A percentile compares a stretch with the other conserved stretches of the same genome.
Conservation (phyloP, 1,140 invertebrate genomes). For the Trissolcus basalis region DNA sequence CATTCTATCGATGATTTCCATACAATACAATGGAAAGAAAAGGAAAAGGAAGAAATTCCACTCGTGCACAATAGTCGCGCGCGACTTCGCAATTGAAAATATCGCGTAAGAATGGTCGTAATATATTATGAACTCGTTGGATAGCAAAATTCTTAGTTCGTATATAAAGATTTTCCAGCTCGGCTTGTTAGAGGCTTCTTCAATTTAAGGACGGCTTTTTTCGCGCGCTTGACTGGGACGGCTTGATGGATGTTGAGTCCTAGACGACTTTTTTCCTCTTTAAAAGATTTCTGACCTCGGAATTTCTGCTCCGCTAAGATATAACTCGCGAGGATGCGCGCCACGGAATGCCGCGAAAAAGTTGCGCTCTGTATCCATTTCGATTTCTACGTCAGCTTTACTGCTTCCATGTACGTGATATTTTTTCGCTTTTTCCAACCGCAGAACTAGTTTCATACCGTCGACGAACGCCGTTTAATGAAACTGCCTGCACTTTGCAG, state of each 20-base stretch:
- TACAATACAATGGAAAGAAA: slow-evolving; percentile 33
- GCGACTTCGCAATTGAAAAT: slow-evolving; percentile 42
- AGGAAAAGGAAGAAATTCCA: slow-evolving; percentile 35
- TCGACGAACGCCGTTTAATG: slow-evolving; percentile 31
- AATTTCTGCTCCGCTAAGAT: slow-evolving; percentile 38
- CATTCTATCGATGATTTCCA: slow-evolving; percentile 31
- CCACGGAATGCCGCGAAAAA: slow-evolving; percentile 58
- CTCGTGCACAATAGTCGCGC: slow-evolving; percentile 31
- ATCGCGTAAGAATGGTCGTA: slow-evolving; percentile 48
- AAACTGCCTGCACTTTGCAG: slow-evolving; percentile 25
- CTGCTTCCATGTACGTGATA: slow-evolving; percentile 39
- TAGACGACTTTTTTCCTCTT: slow-evolving; percentile 51
- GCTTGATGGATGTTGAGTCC: slow-evolving; percentile 51
- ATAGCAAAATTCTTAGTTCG: slow-evolving; percentile 39
- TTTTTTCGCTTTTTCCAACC: slow-evolving; percentile 48
- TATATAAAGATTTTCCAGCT: slow-evolving; percentile 47
- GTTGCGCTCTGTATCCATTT: slow-evolving; percentile 52
- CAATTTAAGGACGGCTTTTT: slow-evolving; percentile 49
- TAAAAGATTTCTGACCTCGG: slow-evolving; percentile 43
- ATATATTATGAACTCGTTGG: slow-evolving; percentile 44
- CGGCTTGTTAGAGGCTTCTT: slow-evolving; percentile 50
- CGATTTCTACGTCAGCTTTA: slow-evolving; percentile 53
- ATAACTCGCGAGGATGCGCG: slow-evolving; percentile 41
- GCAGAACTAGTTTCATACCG: slow-evolving; percentile 40
- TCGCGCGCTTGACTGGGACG: slow-evolving; percentile 26